phyloP scores from a whole-genome alignment of 2,797 vertebrate species.

The Pipistrellus nathusii region DNA sequence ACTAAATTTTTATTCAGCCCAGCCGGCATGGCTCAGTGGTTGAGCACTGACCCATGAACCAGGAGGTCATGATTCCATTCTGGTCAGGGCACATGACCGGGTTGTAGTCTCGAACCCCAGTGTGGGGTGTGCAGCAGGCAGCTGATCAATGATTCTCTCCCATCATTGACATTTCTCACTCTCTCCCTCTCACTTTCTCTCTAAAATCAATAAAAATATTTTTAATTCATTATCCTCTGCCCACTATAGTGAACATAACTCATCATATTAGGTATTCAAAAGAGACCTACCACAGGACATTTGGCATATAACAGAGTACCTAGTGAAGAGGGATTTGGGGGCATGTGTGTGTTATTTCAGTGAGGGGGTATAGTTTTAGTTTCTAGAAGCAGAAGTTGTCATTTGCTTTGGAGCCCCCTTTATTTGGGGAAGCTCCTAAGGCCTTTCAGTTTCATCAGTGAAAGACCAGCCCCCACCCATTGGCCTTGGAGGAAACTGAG shows the following conservation, averaged over 20 bases:
- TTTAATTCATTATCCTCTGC: too few relatives aligned
- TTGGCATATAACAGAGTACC: background rate
- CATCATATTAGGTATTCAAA: background rate
- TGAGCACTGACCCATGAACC: too few relatives aligned
- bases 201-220: too few relatives aligned
- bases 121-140: too few relatives aligned
- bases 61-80: too few relatives aligned
- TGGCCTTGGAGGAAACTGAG: slow-evolving; percentile 18
- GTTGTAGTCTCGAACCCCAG: too few relatives aligned
- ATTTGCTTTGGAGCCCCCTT: slow-evolving; percentile 16
- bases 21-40: too few relatives aligned
- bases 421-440: slow-evolving; percentile 21
- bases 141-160: too few relatives aligned
- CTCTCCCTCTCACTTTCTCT: too few relatives aligned
- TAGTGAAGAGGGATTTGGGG: background rate
- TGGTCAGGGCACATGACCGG: too few relatives aligned
- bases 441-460: slow-evolving; percentile 35
- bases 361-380: background rate
- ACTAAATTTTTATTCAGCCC: background rate
- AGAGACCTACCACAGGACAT: slow-evolving; percentile 1
- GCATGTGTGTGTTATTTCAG: background rate
- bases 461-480: background rate
- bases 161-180: too few relatives aligned
- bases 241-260: too few relatives aligned
- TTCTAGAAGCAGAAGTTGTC: slow-evolving; percentile 43